Conservation (phyloP, 2,888 invertebrate species). For the Vannuccia rotundouncinata region DNA sequence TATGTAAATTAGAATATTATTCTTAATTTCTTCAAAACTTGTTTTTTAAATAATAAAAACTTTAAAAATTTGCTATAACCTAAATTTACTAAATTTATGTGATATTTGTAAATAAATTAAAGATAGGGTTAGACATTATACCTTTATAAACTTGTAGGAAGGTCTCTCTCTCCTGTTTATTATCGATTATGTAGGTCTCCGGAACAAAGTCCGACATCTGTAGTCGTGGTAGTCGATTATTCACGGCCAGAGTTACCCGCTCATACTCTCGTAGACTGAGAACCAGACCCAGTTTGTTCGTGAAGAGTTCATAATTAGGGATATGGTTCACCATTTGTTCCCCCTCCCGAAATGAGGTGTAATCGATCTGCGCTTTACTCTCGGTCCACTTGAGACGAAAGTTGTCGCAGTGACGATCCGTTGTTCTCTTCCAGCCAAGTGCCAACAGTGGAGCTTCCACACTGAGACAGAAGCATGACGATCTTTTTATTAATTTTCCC, state of each 20-base stretch:
- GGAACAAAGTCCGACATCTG: conserved; percentile 52
- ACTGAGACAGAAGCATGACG: conserved; percentile 42
- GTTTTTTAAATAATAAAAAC: too few species aligned
- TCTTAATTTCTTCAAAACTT: too few species aligned
- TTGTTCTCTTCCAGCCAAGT: conserved; percentile 52
- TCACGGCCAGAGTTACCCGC: conserved; percentile 46
- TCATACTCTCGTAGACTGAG: conserved; percentile 54
- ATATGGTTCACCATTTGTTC: conserved; percentile 51
- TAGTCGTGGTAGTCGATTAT: conserved; percentile 47
- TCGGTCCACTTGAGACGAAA: conserved; percentile 55
- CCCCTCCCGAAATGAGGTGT: conserved; percentile 52
- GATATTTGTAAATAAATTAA: too few species aligned
- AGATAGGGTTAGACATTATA: too few species aligned
- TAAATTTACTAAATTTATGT: too few species aligned
- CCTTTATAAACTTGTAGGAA: conserved; percentile 49
- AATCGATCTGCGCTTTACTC: conserved; percentile 52
- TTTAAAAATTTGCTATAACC: too few species aligned
- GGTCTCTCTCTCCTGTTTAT: conserved; percentile 49
- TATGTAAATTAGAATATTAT: too few species aligned
- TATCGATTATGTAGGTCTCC: conserved; percentile 54
- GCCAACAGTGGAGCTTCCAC: conserved; percentile 49
- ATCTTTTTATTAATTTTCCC: too few species aligned
- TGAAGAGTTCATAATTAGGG: conserved; percentile 54
- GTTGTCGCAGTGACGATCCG: conserved; percentile 49
- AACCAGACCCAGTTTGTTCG: conserved; percentile 55